Conservation (phyloP, 2,888 invertebrate species). For the Erebia palarica region DNA sequence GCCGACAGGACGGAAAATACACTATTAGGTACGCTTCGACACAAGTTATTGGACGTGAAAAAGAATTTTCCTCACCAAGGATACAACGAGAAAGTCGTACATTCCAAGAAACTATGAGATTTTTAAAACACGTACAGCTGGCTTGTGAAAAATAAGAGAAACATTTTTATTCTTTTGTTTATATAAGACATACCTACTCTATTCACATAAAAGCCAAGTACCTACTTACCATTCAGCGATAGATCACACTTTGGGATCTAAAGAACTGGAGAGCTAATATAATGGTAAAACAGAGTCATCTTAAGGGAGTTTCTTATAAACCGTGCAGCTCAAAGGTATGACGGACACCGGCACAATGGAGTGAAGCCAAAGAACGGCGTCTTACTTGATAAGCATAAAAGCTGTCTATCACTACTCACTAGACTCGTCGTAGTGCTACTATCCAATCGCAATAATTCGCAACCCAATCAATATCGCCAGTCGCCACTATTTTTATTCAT, state of each 20-base stretch:
- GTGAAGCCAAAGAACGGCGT: no score
- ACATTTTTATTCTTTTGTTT: slow-evolving; percentile 6
- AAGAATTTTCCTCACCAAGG: slow-evolving; percentile 50
- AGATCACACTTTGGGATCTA: slow-evolving; percentile 5
- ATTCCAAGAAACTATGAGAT: slow-evolving; percentile 17
- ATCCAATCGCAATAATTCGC: no score
- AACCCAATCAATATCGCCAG: no score
- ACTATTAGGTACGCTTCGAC: slow-evolving; percentile 6
- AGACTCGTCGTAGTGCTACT: no score
- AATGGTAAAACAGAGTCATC: neutral
- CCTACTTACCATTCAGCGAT: slow-evolving; percentile 12
- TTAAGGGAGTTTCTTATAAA: neutral
- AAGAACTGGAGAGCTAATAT: neutral
- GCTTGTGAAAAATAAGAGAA: neutral
- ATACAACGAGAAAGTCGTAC: slow-evolving; percentile 48
- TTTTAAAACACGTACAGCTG: slow-evolving; percentile 11
- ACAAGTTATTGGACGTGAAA: slow-evolving; percentile 11
- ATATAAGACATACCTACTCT: neutral
- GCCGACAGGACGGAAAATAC: slow-evolving; percentile 16
- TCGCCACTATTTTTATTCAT: no score
- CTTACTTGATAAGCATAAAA: no score
- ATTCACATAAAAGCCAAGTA: slow-evolving; percentile 1
- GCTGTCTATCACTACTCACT: no score
- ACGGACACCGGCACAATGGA: no score
- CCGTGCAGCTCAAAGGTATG: no score